A percentile compares a stretch with the other conserved stretches of the same genome.
phyloP scores from a whole-genome alignment of 2,113 vertebrate genomes.

The Gnathonemus longibarbis region DNA sequence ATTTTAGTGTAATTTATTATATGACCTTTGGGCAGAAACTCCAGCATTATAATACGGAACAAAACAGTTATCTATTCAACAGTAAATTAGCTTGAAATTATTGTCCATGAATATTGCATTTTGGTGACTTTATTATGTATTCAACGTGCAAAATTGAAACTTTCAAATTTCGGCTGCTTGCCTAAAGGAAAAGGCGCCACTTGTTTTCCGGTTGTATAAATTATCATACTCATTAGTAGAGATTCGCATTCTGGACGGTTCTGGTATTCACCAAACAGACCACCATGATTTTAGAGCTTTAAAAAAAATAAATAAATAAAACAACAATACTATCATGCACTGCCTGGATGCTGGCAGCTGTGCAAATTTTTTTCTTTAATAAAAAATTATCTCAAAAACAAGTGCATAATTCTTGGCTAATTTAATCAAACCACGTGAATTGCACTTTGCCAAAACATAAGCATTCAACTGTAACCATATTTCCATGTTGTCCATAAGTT shows the following conservation, averaged over 20 bases:
- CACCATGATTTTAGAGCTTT: too few relatives aligned
- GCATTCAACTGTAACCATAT: neutral
- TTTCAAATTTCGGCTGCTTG: slow-evolving; percentile 24
- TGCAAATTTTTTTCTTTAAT: neutral
- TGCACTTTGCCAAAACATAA: neutral
- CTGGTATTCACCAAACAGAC: neutral
- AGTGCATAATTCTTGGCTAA: neutral
- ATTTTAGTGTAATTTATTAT: slow-evolving; percentile 61
- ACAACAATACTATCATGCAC: too few relatives aligned
- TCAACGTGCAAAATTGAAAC: slow-evolving; percentile 27
- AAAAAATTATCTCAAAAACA: neutral
- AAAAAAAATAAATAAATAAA: neutral
- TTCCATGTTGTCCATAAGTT: neutral
- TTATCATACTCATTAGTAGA: slow-evolving; percentile 2
- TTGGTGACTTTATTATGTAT: slow-evolving; percentile 31
- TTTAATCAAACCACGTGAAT: neutral
- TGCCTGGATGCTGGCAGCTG: neutral
- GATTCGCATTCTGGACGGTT: neutral
- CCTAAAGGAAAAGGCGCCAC: slow-evolving; percentile 25
- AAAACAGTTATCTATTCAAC: slow-evolving; percentile 44
- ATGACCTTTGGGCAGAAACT: slow-evolving; percentile 50
- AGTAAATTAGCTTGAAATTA: slow-evolving; percentile 49
- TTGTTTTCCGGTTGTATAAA: slow-evolving; percentile 7
- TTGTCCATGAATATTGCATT: slow-evolving; percentile 55
- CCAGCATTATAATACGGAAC: slow-evolving; percentile 44